A percentile compares a stretch with the other conserved stretches of the same genome.
Conservation (phyloP, 2,113 vertebrate genomes). For the Nothocercus julius region DNA sequence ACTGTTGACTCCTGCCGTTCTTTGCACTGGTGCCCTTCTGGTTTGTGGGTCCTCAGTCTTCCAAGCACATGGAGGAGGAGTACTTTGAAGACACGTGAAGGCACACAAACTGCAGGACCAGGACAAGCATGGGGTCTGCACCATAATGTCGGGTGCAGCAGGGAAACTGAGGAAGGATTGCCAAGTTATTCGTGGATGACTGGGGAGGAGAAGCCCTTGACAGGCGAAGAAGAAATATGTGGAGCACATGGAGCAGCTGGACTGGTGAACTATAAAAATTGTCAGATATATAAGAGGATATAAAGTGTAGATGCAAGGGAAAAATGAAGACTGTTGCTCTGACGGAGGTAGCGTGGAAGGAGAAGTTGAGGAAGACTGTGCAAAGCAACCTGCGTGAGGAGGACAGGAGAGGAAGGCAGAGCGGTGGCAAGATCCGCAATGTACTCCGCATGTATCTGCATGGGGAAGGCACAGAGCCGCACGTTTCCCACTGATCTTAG, state of each 20-base stretch:
- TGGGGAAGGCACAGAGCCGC: accelerated
- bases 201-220: not conserved
- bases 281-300: not conserved
- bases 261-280: not conserved
- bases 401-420: not conserved
- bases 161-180: not conserved
- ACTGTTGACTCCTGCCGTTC: not conserved
- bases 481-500: not conserved
- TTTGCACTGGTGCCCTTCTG: not conserved
- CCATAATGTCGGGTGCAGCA: not conserved
- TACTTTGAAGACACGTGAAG: accelerated
- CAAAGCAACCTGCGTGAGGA: not conserved
- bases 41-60: not conserved
- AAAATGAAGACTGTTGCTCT: not conserved
- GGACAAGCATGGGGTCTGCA: not conserved
- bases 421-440: not conserved
- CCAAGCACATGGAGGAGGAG: not conserved
- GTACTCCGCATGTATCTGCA: accelerated
- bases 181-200: not conserved
- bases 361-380: not conserved
- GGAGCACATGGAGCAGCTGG: not conserved
- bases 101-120: not conserved
- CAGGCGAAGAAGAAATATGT: not conserved
- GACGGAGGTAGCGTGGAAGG: not conserved
- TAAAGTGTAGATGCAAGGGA: not conserved